These are phyloP conservation scores for Beris chalybata DNA, from an alignment of 2,888 invertebrate species.

Conservation along the genomic window DNA sequence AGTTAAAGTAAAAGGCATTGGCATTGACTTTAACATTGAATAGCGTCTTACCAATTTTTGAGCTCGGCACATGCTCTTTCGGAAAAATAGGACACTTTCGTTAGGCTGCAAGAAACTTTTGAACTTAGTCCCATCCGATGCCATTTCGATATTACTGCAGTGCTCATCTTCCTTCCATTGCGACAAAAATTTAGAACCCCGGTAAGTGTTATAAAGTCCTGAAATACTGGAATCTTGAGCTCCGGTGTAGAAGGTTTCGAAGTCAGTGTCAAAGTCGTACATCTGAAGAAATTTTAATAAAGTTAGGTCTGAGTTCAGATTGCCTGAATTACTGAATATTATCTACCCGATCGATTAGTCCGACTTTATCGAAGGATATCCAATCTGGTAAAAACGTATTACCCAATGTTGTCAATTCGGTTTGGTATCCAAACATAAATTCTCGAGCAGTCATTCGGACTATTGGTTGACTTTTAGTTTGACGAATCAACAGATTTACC, in stretches of 20 bases:
- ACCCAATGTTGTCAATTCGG: conserved; percentile 79
- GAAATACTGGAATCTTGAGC: conserved; percentile 62
- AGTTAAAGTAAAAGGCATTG: no score
- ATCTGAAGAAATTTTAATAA: conserved; percentile 60
- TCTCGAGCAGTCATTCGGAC: conserved; percentile 80
- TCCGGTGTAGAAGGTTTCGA: conserved; percentile 77
- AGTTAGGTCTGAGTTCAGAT: conserved; percentile 10
- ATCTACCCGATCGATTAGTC: conserved; percentile 83
- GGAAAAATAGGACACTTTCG: conserved; percentile 73
- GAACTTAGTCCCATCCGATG: conserved; percentile 87
- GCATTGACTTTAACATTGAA: no score
- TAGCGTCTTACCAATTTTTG: conserved; percentile 68
- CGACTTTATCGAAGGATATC: conserved; percentile 85
- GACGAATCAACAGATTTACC: conserved; percentile 69
- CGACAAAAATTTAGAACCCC: conserved; percentile 69
- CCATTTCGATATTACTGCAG: conserved; percentile 74
- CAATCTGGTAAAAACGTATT: conserved; percentile 81
- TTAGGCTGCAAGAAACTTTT: conserved; percentile 69
- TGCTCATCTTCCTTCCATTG: conserved; percentile 76
- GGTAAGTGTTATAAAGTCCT: conserved; percentile 77
- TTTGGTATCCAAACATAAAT: conserved; percentile 87
- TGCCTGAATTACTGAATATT: conserved; percentile 1
- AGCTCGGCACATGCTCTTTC: conserved; percentile 84
- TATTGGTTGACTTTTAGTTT: conserved; percentile 71
- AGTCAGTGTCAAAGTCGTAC: conserved; percentile 82